Evolutionary conservation across 2,113 vertebrate species (phyloP), one percentile per base, ranked within the genome.

Genomic region (Spea multiplicata): DNA sequence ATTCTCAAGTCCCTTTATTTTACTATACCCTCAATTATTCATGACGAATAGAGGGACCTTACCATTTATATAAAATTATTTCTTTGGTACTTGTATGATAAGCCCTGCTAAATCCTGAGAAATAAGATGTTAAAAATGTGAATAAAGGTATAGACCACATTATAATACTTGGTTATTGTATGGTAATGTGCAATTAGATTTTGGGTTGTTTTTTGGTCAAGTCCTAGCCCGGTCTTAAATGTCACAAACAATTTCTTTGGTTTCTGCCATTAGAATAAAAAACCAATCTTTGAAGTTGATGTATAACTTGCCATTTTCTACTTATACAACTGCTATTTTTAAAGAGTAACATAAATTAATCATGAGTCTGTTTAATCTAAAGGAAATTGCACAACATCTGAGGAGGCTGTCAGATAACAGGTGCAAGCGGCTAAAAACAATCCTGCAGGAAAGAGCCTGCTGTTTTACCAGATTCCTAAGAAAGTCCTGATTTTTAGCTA

Each of bases 301-400:
- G 14, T 59, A 59, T 59, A 59, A 9, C 55, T 9, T 12, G 5
- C 9, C 14, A 59, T 59, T 7, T 12, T 59, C 14, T 59, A 59
- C 55, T 4, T 59, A 59, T 12, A 59, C 14, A 13, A 13, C 55
- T 13, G 14, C 6, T 59, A 12, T 9, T 59, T 59, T 59, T 59
- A 59, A 53, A 12, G 55, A 59, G 12, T 59, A 2, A 8, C 55
- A 59, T 59, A 59, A 59, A 59, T 59, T 59, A 59, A 59, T 59
- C 14, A 13, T 59, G 14, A 2, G 55, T 13, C 55, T 59, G 55
- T 13, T 59, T 59, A 59, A 59, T 7, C 55, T 59, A 59, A 59
- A 59, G 8, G 55, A 59, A 59, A 59, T 59, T 59, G 55, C 55
- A 59, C 55, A 52, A 52, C 50, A 59, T 59, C 55, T 59, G 55